Base-by-base conservation (phyloP, 2,113 vertebrate species). In the Phylloscopus trochilus region DNA sequence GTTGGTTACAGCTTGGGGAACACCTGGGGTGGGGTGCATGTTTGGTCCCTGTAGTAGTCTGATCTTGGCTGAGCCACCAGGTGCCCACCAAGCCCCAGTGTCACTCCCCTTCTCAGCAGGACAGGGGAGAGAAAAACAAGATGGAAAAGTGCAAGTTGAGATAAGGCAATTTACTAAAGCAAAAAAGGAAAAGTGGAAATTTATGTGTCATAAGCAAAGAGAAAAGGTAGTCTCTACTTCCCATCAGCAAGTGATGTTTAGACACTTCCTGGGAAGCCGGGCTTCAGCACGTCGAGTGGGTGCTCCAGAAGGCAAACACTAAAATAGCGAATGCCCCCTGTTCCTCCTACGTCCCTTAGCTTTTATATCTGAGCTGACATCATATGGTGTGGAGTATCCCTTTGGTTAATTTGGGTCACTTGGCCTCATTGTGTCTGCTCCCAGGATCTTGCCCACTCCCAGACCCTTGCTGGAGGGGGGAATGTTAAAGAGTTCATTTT, bases 21-120 rank as follows among this genome's bases (percentile, higher is more conserved):
- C 1, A 1, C 31, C 6, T 9, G 13, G 8, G 8, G 11, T 12
- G 39, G 26, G 3, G 7, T 21, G 17, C 21, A 7, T 69, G 19
- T 28, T 53, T 39, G 62, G 4, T 31, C 10, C 3, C 21, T 52
- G 27, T 37, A 31, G 53, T 22, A 31, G 31, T 43, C 46, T 51
- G 83, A 35, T 23, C 26, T 59, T 49, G 16, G 31, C 52, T 43
- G 16, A 35, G 26, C n/a, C 31, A 58, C 21, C 26, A 26, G 26
- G 43, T 30, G 4, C 60, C 52, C 52, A 51, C 31, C 35, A 67
- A 35, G 37, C 21, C 27, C 17, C 3, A 9, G 37, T 59, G 18
- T 43, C 21, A 31, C 20, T 76, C 21, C 20, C 24, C 16, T 30
- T 66, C 24, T 31, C 17, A 51, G 31, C 0, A 16, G 53, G 62